A percentile compares a stretch with the other conserved stretches of the same genome.
Evolutionary conservation across 2,113 vertebrate species (phyloP).

Genomic region (Sturnus vulgaris): DNA sequence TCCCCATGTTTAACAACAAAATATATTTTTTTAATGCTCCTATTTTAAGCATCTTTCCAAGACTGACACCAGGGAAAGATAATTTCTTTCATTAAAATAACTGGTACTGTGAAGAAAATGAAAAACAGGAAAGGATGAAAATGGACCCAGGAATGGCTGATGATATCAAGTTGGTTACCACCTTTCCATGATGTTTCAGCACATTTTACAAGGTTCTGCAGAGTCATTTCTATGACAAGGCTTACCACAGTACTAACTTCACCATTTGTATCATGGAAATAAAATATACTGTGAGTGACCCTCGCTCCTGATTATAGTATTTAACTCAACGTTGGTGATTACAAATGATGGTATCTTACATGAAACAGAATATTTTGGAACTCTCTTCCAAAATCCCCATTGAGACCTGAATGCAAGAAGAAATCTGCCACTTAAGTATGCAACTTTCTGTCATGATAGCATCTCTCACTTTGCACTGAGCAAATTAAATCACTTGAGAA

Average conservation of each 20-base stretch:
- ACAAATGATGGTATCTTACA: background rate
- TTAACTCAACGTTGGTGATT: constrained; percentile 4
- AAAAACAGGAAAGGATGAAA: background rate
- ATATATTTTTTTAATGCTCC: fast-evolving
- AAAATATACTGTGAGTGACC: background rate
- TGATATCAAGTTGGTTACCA: background rate
- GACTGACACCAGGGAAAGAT: background rate
- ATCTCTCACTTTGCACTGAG: constrained; percentile 48
- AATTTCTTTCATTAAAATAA: background rate
- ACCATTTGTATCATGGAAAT: background rate
- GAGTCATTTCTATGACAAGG: background rate
- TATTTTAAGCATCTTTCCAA: background rate
- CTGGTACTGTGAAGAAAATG: background rate
- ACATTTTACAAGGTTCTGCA: background rate
- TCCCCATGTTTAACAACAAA: background rate
- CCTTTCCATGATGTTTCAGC: background rate
- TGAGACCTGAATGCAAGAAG: background rate
- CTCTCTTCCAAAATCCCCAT: constrained; percentile 10
- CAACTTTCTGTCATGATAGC: constrained; percentile 58
- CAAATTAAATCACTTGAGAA: constrained; percentile 69
- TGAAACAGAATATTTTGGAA: constrained; percentile 14
- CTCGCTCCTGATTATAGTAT: background rate
- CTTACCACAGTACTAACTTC: background rate
- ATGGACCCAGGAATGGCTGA: background rate
- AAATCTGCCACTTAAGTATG: constrained; percentile 46